Base-by-base conservation (phyloP, 2,113 vertebrate genomes). In the Labrus mixtus region DNA sequence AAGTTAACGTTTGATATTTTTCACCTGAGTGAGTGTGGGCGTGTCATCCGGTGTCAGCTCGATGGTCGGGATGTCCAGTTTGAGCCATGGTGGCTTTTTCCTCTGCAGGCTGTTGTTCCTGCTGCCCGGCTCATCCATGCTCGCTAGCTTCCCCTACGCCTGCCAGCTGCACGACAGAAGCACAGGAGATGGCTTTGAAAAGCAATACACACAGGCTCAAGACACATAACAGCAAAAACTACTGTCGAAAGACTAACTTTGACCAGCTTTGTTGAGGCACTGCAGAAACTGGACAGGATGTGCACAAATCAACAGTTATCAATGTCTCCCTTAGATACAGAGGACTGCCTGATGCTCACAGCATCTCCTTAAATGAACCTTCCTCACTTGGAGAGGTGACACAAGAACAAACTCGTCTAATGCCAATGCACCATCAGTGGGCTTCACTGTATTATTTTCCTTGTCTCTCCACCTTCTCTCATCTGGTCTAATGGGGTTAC, bases 21-120 rank as follows among this genome's bases (percentile, higher is more conserved):
- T 54, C 76, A 97, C 97, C 97, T 95, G 96, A 12, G 91, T 83
- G 6, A 78, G 82, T 56, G 81, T 73, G 67, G 90, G 84, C 8
- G 89, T 74, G 46, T 97, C 95, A 10, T 98, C 96, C 1, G 90
- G 89, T 0, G 92, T 82, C 0, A 87, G 57, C 10, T 90, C 22
- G 0, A 95, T 87, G 46, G 73, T 82, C 0, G 97, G 98, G 71
- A 97, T 96, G 89, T 99, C 97, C 89, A 98, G 86, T 89, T 93
- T 95, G 20, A 98, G 92, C 97, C 97, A 97, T 25, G 97, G 97
- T 0, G 97, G 97, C 87, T 99, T 98, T 86, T 98, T 99, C 71
- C 95, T 93, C 92, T 97, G 96, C 76, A 98, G 93, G 81, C 96
- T 97, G 93, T 95, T 97, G 0, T 90, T 95, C 88, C 94, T 95